These are phyloP conservation scores for Scolopax bukidnonensis DNA, from an alignment of 2,797 vertebrate species.

Conservation along the genomic window DNA sequence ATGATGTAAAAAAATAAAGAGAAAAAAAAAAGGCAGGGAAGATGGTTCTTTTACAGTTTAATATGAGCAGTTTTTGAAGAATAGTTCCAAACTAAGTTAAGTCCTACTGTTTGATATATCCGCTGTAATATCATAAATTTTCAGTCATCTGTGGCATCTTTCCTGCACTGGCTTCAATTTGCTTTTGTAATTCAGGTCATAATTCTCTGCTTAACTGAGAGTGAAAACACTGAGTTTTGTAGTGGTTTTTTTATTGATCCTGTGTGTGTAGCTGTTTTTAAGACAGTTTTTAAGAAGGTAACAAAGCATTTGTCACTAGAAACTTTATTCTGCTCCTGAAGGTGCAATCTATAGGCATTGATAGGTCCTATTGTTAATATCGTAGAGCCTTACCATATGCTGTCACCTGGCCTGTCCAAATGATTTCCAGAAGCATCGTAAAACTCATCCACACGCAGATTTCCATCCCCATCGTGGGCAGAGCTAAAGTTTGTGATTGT, in stretches of 20 bases:
- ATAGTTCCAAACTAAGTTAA: background rate
- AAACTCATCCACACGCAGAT: conserved; percentile 85
- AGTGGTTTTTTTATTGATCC: background rate
- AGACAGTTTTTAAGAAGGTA: background rate
- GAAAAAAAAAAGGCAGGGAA: background rate
- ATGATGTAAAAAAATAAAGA: background rate
- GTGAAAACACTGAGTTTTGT: background rate
- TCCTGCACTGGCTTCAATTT: background rate
- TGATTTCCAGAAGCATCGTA: conserved; percentile 77
- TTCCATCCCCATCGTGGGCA: conserved; percentile 89
- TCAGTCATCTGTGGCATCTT: background rate
- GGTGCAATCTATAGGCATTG: background rate
- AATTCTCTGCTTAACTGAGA: background rate
- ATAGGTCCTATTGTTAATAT: background rate
- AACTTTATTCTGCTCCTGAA: background rate
- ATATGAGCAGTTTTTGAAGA: background rate
- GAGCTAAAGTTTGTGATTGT: conserved; percentile 92
- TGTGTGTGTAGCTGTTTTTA: background rate
- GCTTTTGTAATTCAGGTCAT: background rate
- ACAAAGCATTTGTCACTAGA: background rate
- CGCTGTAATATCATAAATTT: background rate
- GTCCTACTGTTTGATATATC: background rate
- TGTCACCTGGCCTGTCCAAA: conserved; percentile 70
- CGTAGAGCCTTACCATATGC: conserved; percentile 70
- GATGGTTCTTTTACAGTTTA: background rate